These are phyloP conservation scores for Anoplophora glabripennis DNA, from an alignment of 1,140 invertebrate genomes.

Conservation along the genomic window DNA sequence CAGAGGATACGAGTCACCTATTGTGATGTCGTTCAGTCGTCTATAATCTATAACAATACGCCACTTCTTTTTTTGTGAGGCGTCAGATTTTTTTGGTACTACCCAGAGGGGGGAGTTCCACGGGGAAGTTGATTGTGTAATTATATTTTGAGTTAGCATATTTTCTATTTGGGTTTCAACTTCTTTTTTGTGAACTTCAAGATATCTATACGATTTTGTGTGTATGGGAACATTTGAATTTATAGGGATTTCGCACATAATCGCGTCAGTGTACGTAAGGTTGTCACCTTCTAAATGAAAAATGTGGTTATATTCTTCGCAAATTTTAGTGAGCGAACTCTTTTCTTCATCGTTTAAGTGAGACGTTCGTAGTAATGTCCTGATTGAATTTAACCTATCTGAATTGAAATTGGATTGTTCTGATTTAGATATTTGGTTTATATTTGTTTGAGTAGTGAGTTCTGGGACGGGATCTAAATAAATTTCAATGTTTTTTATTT, in stretches of 20 bases:
- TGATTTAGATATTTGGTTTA: no score
- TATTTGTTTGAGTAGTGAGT: neutral
- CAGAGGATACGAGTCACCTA: conserved; percentile 50
- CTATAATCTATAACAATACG: conserved; percentile 45
- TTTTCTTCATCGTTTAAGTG: conserved; percentile 22
- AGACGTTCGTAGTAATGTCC: neutral
- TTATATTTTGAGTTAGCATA: conserved; percentile 33
- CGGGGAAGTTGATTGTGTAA: neutral
- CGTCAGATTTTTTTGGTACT: conserved; percentile 38
- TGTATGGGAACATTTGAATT: conserved; percentile 37
- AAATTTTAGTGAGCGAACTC: conserved; percentile 21
- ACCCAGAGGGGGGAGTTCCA: conserved; percentile 17
- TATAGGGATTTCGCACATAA: conserved; percentile 38
- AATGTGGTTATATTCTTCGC: conserved; percentile 26
- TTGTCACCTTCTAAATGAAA: conserved; percentile 24
- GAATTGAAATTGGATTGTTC: no score
- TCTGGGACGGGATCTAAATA: neutral
- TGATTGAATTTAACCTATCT: neutral
- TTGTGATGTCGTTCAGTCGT: conserved; percentile 44
- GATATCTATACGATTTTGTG: conserved; percentile 44
- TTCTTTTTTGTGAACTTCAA: conserved; percentile 39
- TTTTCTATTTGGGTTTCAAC: conserved; percentile 39
- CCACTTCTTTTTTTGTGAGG: conserved; percentile 39
- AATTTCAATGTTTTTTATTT: conserved; percentile 1
- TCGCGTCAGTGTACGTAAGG: conserved; percentile 24